phyloP scores from a whole-genome alignment of 53 echinoderm and acorn worm genomes.

The Echinometra lucunter region DNA sequence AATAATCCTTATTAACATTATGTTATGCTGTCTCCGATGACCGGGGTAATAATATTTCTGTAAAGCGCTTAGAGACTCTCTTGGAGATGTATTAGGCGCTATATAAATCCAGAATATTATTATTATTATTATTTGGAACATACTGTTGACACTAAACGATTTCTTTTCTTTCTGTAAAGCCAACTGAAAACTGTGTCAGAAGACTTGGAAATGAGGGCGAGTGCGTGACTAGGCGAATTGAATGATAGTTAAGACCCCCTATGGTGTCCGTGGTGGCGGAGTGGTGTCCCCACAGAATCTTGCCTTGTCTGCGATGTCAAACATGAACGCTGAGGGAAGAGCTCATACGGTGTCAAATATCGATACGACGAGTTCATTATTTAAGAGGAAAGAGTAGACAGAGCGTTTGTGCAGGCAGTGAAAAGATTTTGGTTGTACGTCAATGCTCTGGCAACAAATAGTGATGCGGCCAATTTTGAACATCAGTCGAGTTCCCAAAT shows the following conservation, averaged over 20 bases:
- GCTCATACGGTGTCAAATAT: not conserved
- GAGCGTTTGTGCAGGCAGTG: too few relatives aligned
- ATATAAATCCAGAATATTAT: not conserved
- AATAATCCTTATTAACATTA: too few relatives aligned
- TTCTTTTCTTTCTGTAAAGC: not conserved
- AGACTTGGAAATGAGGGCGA: slow-evolving; percentile 23
- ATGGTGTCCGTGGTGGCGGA: not conserved
- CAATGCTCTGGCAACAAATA: too few relatives aligned
- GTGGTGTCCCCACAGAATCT: slow-evolving; percentile 2
- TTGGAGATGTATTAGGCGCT: too few relatives aligned
- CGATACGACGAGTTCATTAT: not conserved
- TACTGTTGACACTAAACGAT: not conserved
- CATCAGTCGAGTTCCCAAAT: too few relatives aligned
- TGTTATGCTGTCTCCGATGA: too few relatives aligned
- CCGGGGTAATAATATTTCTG: too few relatives aligned
- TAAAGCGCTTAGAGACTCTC: too few relatives aligned
- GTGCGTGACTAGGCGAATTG: slow-evolving; percentile 30
- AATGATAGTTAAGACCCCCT: not conserved
- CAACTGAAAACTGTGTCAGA: not conserved
- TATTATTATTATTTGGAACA: not conserved
- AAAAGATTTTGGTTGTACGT: too few relatives aligned
- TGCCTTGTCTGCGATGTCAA: not conserved
- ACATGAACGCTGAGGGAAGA: not conserved
- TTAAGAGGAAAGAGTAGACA: not conserved
- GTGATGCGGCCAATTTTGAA: too few relatives aligned